Base-by-base conservation (phyloP, 2,888 invertebrate species). In the Sphinx pinastri region DNA sequence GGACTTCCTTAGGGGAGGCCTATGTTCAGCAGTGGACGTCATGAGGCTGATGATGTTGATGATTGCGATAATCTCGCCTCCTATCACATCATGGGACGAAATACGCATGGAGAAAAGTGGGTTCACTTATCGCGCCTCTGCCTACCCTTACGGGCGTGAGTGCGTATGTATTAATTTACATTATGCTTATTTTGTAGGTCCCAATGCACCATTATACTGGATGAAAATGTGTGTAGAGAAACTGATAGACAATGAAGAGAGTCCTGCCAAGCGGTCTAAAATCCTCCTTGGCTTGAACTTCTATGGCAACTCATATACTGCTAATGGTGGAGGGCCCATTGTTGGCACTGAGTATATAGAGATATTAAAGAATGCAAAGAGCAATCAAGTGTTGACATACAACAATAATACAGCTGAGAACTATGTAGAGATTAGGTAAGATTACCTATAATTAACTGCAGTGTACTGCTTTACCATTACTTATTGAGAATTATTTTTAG, bases 261-360 rank as follows among this genome's bases (percentile, higher is more conserved):
- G 94, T 58, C 87, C 93, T 66, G 89, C 94, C 5, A 96, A 96
- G 80, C 94, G 97, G 59, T 89, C 94, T 6, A 98, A 99, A 91
- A 97, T 99, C 73, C 93, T 99, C 14, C 91, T 98, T 75, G 99
- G 99, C 0, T 87, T 99, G 8, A 99, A 99, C 88, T 98, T 99
- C 91, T 99, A 99, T 89, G 99, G 99, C 1, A 97, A 98, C 85
- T 97, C 97, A 76, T 99, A 97, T 80, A 97, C 96, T 0, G 95
- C 96, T 0, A 96, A 96, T 77, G 97, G 97, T 3, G 98, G 98
- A 6, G 97, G 97, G 0, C 96, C 98, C 0, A 97, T 99, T 71
- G 92, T 98, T 13, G 97, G 96, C 2, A 94, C 95, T 7, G 96
- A 97, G 83, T 98, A 96, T 84, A 92, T 98, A 68, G 96, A 97